phyloP scores from a whole-genome alignment of 1,140 invertebrate species.

The Papilio helenus region DNA sequence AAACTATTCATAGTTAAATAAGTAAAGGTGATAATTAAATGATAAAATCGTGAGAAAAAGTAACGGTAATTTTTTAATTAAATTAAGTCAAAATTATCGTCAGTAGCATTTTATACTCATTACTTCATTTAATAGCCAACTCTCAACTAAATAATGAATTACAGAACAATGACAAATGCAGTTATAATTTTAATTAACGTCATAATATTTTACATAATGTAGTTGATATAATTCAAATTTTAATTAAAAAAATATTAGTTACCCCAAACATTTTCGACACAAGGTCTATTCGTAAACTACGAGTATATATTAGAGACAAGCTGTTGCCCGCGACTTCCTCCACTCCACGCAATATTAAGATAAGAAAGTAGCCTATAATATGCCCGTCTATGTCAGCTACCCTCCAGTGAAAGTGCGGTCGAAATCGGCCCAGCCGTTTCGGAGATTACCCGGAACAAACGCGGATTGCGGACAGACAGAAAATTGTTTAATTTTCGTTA shows the following conservation, averaged over 20 bases:
- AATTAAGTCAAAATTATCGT: background rate
- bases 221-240: too few species aligned
- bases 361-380: too few species aligned
- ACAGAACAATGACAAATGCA: background rate
- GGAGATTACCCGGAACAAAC: too few species aligned
- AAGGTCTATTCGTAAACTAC: background rate
- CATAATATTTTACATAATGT: background rate
- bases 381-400: too few species aligned
- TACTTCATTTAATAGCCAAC: background rate
- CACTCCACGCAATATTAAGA: too few species aligned
- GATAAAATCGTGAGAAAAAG: background rate
- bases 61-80: background rate
- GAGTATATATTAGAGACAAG: too few species aligned
- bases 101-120: background rate
- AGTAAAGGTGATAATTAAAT: background rate
- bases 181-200: slow-evolving; percentile 2
- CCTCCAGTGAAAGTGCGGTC: too few species aligned
- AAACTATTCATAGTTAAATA: background rate
- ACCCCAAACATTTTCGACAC: background rate
- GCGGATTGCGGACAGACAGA: too few species aligned
- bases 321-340: too few species aligned
- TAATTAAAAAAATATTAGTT: background rate
- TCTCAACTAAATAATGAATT: background rate
- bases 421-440: too few species aligned
- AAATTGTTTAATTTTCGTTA: too few species aligned